Base-by-base conservation (phyloP, 2,113 vertebrate species). In the Paralichthys olivaceus region DNA sequence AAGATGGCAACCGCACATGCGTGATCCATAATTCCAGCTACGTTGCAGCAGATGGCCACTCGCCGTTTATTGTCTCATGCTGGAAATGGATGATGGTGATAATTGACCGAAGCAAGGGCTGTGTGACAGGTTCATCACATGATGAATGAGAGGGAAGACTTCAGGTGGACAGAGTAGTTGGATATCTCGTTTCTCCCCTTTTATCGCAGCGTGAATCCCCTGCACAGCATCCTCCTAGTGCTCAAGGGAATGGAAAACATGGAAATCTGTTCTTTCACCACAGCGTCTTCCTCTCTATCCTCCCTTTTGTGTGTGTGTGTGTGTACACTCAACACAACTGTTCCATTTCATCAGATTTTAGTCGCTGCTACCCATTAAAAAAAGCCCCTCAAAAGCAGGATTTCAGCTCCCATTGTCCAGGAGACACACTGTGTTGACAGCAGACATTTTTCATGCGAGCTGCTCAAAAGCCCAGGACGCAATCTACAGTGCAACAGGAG, bases 101-200 rank as follows among this genome's bases (percentile, higher is more conserved):
- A 87, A 91, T 84, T 81, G 83, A 86, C 84, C 78, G 34, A 74
- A 80, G 79, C 61, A 66, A 74, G 63, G 14, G 59, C 87, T 59
- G 32, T 70, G 73, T 88, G 83, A 87, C 87, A 89, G 65, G 71
- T 83, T 89, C 82, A 83, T 80, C 81, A 74, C 37, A 87, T 87
- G 92, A 93, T 92, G 72, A 91, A 93, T 91, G 84, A 3, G 61
- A 77, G 81, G 51, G 80, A 76, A 85, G 84, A 83, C 77, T 87
- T 89, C 90, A 92, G 89, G 91, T 94, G 93, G 91, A 93, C 85
- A 78, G 86, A 89, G 85, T 86, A 72, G 91, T 89, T 91, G 92
- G 92, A 91, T 92, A 89, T 88, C 89, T 86, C 66, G 71, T 89
- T 77, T 86, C 85, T 85, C 81, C 75, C 75, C 89, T 94, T 94